Base-by-base conservation (phyloP, 2,113 vertebrate genomes). In the Cricetomys ansorgei region DNA sequence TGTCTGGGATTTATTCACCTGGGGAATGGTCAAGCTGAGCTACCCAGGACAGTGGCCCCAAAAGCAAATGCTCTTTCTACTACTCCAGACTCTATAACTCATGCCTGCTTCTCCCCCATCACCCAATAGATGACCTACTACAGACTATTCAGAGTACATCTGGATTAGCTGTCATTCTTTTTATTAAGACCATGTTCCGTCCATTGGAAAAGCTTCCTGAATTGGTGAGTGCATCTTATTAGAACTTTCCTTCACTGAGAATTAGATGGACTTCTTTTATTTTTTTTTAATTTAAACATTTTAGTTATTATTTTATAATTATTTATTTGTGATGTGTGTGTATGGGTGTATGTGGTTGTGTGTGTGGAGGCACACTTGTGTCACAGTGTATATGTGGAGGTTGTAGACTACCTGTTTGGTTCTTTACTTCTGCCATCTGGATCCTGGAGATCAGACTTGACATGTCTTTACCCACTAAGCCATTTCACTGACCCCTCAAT, bases 121-220 rank as follows among this genome's bases (percentile, higher is more conserved):
- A 97, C 45, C 77, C 70, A 95, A 92, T 76, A 99, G 99, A 98
- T 98, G 98, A 99, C 50, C 99, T 99, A 2, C 96, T 99, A 95
- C 99, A 99, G 97, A 98, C 99, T 25, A 98, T 99, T 85, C 99
- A 99, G 97, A 99, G 99, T 57, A 99, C 99, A 12, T 99, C 99
- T 1, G 99, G 99, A 69, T 99, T 99, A 98, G 99, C 99, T 0
- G 96, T 99, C 59, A 98, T 99, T 96, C 98, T 99, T 64, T 98
- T 99, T 89, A 98, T 98, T 97, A 98, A 99, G 96, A 98, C 98
- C 40, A 98, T 99, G 98, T 98, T 99, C 97, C 98, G 98, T 34
- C 97, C 98, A 73, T 96, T 88, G 98, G 99, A 99, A 89, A 93
- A 98, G 34, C 95, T 99, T n/a, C 98, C 99, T 67, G 97, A 98